phyloP scores from a whole-genome alignment of 2,797 vertebrate genomes.

The Dendrocincla tyrannina region DNA sequence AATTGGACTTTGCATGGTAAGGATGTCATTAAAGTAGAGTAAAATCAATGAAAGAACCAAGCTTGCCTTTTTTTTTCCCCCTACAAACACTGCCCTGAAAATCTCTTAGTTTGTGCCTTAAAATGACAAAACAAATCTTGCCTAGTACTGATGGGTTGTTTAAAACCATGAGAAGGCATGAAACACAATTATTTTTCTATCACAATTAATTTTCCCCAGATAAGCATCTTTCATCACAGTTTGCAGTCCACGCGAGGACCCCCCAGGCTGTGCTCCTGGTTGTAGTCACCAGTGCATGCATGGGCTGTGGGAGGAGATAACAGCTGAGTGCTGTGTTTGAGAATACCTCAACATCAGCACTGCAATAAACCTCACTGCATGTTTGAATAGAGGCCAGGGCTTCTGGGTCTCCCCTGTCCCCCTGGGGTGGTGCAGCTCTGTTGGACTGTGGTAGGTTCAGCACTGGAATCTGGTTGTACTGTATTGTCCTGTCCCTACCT shows the following conservation, averaged over 20 bases:
- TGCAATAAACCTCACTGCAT: fast-evolving
- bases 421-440: fast-evolving
- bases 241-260: neutral
- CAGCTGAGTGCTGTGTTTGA: fast-evolving
- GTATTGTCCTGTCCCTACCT: neutral
- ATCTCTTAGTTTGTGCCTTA: fast-evolving
- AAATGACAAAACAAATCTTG: neutral
- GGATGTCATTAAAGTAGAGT: neutral
- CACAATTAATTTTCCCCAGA: neutral
- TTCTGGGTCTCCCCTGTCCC: fast-evolving
- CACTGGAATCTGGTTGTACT: fast-evolving
- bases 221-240: neutral
- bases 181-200: neutral
- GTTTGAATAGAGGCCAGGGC: fast-evolving
- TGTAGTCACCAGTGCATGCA: fast-evolving
- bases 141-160: neutral
- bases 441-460: neutral
- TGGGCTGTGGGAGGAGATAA: fast-evolving
- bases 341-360: fast-evolving
- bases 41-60: neutral
- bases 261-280: neutral
- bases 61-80: fast-evolving
- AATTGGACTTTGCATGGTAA: neutral
- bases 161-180: neutral
- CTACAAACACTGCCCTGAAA: neutral